These are phyloP conservation scores for Oasisia sp. DNA, from an alignment of 2,888 invertebrate genomes.

Conservation along the genomic window DNA sequence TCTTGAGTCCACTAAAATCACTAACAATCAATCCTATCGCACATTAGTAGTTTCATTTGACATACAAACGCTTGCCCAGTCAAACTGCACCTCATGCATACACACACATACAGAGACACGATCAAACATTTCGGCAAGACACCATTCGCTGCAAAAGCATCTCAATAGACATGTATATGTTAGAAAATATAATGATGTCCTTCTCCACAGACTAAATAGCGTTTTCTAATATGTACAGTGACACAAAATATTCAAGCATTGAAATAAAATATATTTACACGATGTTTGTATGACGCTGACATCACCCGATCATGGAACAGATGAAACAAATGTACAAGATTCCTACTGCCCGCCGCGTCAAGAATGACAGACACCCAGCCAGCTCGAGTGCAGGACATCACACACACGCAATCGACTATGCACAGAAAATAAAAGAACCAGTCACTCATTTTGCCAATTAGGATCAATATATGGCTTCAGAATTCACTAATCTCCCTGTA, in stretches of 20 bases:
- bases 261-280: constrained; percentile 17
- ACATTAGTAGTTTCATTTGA: not conserved
- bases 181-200: not conserved
- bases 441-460: not conserved
- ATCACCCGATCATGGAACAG: not conserved
- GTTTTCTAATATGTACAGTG: not conserved
- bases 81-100: not conserved
- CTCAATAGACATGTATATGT: constrained; percentile 8
- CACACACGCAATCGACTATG: not conserved
- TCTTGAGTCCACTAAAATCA: not conserved
- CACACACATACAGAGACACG: not conserved
- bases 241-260: not conserved
- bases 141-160: not conserved
- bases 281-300: not conserved
- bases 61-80: not conserved
- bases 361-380: no score
- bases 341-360: not conserved
- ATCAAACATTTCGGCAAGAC: not conserved
- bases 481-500: not conserved
- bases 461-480: not conserved
- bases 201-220: constrained; percentile 7
- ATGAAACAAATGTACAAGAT: not conserved
- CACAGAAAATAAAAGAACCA: not conserved
- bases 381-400: not conserved
- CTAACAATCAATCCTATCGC: not conserved